A percentile compares a stretch with the other conserved stretches of the same genome.
These are phyloP conservation scores for Callimorpha dominula DNA, from an alignment of 2,888 invertebrate species.

Conservation along the genomic window DNA sequence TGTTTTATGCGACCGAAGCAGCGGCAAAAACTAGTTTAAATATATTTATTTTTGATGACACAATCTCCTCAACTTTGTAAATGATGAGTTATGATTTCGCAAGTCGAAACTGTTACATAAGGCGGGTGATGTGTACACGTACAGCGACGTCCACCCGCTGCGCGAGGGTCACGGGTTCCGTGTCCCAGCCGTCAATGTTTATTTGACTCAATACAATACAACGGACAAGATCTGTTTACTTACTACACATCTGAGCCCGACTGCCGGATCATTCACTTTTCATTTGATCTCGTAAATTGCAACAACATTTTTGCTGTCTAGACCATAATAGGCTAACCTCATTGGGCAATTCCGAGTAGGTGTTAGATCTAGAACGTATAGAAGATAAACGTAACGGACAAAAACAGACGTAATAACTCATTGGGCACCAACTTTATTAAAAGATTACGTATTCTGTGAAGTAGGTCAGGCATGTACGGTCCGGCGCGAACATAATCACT, in stretches of 20 bases:
- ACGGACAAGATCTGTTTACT: not conserved
- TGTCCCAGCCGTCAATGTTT: not conserved
- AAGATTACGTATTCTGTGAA: not conserved
- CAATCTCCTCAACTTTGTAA: not conserved
- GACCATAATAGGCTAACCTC: not conserved
- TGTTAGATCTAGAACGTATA: not conserved
- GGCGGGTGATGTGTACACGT: not conserved
- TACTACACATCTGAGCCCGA: not conserved
- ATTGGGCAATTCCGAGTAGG: not conserved
- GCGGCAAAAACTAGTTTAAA: no score
- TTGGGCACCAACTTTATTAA: not conserved
- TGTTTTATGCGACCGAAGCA: no score
- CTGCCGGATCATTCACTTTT: not conserved
- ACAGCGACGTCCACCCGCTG: not conserved
- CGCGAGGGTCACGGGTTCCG: conserved; percentile 4
- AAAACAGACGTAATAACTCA: not conserved
- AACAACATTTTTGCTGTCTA: not conserved
- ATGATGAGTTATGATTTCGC: conserved; percentile 3
- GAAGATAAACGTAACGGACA: not conserved
- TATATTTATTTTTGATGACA: not conserved
- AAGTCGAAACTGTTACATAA: not conserved
- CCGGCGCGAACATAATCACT: not conserved
- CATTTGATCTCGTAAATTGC: not conserved
- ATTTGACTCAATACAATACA: not conserved
- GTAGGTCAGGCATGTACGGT: not conserved